Evolutionary conservation across 2,113 vertebrate species (phyloP).

Genomic region (Paradisaea rubra): DNA sequence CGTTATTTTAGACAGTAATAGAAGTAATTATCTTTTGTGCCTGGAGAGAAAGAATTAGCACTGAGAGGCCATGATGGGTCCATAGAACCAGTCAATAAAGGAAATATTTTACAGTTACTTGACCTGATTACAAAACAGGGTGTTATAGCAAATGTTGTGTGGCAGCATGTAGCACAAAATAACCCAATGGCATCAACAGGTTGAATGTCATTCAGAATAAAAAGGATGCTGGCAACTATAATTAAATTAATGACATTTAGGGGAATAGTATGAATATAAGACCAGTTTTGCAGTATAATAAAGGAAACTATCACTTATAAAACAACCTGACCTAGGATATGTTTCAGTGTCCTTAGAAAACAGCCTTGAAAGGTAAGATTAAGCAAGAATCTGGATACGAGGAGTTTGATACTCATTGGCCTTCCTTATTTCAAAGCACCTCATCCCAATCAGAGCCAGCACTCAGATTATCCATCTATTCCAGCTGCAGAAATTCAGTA

Average conservation of each 20-base stretch:
- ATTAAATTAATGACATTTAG: neutral
- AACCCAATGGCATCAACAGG: slow-evolving; percentile 22
- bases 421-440: neutral
- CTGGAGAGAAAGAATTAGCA: slow-evolving; percentile 3
- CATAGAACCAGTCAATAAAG: slow-evolving; percentile 66
- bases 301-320: neutral
- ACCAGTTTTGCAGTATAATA: neutral
- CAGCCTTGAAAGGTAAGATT: neutral
- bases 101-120: slow-evolving; percentile 70
- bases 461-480: neutral
- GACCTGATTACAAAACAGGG: slow-evolving; percentile 61
- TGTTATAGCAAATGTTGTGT: slow-evolving; percentile 38
- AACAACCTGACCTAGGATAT: neutral
- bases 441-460: neutral
- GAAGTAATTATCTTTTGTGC: slow-evolving; percentile 66
- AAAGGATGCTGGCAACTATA: neutral
- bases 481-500: neutral
- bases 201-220: neutral
- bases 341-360: neutral
- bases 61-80: slow-evolving; percentile 56
- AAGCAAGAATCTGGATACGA: neutral
- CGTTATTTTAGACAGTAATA: slow-evolving; percentile 68
- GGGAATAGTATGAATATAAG: neutral
- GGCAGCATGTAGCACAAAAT: slow-evolving; percentile 14
- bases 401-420: neutral